Percentiles rank a stretch among this genome's conserved stretches.
phyloP scores from a whole-genome alignment of 2,797 vertebrate species.

The Helarctos malayanus region DNA sequence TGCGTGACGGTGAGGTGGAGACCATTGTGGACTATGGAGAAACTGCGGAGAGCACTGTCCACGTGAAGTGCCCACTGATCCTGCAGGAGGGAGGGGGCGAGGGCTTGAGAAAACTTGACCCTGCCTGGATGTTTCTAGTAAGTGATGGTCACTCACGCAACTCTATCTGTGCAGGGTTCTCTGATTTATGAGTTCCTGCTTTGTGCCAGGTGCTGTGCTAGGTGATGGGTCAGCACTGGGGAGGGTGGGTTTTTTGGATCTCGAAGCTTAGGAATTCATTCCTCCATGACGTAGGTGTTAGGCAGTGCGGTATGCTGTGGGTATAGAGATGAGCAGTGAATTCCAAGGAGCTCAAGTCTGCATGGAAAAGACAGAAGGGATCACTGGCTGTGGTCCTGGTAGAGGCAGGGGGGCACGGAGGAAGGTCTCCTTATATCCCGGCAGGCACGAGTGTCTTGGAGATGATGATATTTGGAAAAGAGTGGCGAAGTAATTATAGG shows the following conservation, averaged over 20 bases:
- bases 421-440: neutral
- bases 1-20: neutral
- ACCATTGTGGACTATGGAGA: neutral
- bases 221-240: neutral
- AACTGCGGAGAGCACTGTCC: neutral
- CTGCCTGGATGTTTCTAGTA: neutral
- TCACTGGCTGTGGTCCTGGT: neutral
- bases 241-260: neutral
- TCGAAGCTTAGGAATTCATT: neutral
- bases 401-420: neutral
- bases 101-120: neutral
- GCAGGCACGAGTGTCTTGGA: neutral
- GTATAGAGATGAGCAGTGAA: neutral
- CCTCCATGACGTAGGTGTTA: neutral
- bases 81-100: neutral
- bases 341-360: neutral
- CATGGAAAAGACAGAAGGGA: neutral
- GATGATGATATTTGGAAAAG: neutral
- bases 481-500: neutral
- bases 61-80: neutral
- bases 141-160: neutral
- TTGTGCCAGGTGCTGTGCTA: neutral
- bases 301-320: neutral
- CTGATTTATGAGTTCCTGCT: neutral
- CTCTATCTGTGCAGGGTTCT: rapidly evolving